Conservation (phyloP, 2,888 invertebrate genomes). For the Tetramorium bicarinatum region DNA sequence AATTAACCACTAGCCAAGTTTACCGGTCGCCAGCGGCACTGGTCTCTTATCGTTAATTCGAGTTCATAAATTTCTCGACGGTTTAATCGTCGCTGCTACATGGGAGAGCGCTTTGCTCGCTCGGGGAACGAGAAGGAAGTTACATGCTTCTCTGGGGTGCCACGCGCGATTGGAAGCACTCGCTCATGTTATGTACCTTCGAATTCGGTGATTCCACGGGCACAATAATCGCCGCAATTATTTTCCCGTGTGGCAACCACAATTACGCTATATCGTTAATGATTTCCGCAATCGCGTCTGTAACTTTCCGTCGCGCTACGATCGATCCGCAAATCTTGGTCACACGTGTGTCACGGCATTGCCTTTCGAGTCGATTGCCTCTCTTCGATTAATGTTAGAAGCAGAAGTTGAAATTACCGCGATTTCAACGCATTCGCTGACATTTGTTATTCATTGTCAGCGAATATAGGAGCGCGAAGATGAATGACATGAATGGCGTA, state of each 20-base stretch:
- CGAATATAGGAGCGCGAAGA: not conserved
- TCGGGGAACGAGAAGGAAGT: constrained; percentile 11
- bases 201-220: not conserved
- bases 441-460: not conserved
- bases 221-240: constrained; percentile 39
- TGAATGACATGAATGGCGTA: not conserved
- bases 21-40: constrained; percentile 33
- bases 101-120: not conserved
- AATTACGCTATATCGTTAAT: constrained; percentile 17
- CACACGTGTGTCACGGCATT: not conserved
- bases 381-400: constrained; percentile 15
- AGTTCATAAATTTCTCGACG: constrained; percentile 46
- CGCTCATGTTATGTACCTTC: constrained; percentile 1
- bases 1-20: constrained; percentile 47
- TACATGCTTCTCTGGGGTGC: constrained; percentile 1
- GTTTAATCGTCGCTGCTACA: constrained; percentile 38
- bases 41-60: constrained; percentile 49
- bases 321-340: constrained; percentile 15
- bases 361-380: not conserved
- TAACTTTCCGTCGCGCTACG: not conserved
- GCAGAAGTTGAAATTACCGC: not conserved
- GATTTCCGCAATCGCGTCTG: constrained; percentile 37
- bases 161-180: constrained; percentile 18
- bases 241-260: constrained; percentile 10
- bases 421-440: not conserved